Percentiles rank a stretch among this genome's conserved stretches.
Evolutionary conservation across 2,888 invertebrate genomes (phyloP).

Genomic region (Athrips mouffetella): DNA sequence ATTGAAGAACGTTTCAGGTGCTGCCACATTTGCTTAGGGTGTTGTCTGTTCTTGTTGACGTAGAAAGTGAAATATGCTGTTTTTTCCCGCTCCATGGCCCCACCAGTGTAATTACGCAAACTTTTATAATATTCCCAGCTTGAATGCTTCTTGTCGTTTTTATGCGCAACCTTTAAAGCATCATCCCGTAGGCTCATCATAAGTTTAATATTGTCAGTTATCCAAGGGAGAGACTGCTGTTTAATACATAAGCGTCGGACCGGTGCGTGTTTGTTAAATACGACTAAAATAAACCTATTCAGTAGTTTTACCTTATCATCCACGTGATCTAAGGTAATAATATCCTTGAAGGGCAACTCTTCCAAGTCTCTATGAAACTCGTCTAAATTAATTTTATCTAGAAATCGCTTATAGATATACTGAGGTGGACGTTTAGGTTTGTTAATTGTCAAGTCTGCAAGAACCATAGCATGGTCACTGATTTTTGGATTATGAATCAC

Average conservation of each 20-base stretch:
- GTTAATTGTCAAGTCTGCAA: constrained; percentile 5
- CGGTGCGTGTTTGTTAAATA: constrained; percentile 23
- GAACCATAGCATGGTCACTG: constrained; percentile 16
- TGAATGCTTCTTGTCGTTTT: constrained; percentile 11
- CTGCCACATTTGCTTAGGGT: constrained; percentile 13
- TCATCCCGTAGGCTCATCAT: constrained; percentile 23
- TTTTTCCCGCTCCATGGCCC: constrained; percentile 20
- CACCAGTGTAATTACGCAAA: constrained; percentile 18
- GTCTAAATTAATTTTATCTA: neutral
- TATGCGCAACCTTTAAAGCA: constrained; percentile 16
- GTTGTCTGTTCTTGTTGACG: constrained; percentile 19
- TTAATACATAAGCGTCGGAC: constrained; percentile 8
- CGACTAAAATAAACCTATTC: constrained; percentile 11
- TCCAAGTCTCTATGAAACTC: neutral
- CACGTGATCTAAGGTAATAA: neutral
- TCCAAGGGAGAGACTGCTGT: constrained; percentile 19
- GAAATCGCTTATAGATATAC: neutral
- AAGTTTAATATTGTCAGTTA: constrained; percentile 21
- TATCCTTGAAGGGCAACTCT: neutral
- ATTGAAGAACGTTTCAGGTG: neutral
- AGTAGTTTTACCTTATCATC: constrained; percentile 18
- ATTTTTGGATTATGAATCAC: neutral
- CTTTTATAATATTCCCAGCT: constrained; percentile 16
- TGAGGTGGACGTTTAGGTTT: neutral
- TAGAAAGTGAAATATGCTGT: constrained; percentile 19